Conservation (phyloP, 2,113 vertebrate species). For the Nesoenas mayeri region DNA sequence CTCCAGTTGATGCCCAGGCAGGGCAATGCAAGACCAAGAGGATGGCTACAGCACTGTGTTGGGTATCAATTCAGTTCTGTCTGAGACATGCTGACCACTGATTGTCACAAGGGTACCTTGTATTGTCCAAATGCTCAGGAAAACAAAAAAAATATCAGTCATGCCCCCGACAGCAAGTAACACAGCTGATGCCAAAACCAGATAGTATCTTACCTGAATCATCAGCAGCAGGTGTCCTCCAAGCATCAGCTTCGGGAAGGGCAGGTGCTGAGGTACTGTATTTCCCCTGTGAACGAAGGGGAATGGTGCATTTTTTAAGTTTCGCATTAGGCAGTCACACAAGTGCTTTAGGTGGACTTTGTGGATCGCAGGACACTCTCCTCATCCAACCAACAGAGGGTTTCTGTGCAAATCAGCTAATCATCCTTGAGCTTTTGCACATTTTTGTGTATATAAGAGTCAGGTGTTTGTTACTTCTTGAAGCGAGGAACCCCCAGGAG, state of each 20-base stretch:
- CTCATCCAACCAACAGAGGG: conserved; percentile 1
- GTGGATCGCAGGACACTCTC: background rate
- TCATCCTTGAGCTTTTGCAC: background rate
- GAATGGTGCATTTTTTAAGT: conserved; percentile 8
- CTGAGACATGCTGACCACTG: background rate
- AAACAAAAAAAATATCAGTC: background rate
- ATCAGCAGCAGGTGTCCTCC: background rate
- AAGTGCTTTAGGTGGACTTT: background rate
- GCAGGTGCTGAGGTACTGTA: background rate
- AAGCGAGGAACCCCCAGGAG: background rate
- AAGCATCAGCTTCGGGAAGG: background rate
- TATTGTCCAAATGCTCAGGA: background rate
- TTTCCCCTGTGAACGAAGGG: conserved; percentile 26
- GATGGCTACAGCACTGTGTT: background rate
- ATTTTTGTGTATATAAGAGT: background rate
- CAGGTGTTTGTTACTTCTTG: background rate
- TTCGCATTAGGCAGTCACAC: background rate
- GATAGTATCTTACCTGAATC: background rate
- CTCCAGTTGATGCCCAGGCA: background rate
- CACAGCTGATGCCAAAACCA: background rate
- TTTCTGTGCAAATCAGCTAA: background rate
- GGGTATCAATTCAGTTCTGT: background rate
- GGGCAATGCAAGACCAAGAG: background rate
- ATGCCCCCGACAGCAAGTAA: background rate
- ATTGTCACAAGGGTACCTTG: rapidly evolving